Evolutionary conservation across 2,888 invertebrate species (phyloP).

Genomic region (Eucriotettix oculatus): DNA sequence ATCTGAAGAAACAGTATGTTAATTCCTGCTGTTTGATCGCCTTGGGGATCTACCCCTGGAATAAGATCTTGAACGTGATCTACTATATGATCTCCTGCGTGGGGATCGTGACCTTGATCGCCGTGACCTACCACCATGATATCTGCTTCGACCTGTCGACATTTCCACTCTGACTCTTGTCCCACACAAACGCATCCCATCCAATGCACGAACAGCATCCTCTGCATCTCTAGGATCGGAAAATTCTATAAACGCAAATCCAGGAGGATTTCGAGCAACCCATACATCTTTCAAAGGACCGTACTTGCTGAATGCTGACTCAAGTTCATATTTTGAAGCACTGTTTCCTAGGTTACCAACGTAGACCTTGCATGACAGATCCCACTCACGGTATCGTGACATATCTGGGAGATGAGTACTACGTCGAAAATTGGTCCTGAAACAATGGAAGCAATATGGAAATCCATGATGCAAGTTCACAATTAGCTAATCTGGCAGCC

Average conservation of each 20-base stretch:
- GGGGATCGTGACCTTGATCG: neutral
- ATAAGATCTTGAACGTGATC: neutral
- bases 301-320: slow-evolving; percentile 72
- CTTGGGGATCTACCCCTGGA: neutral
- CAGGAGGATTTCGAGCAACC: slow-evolving; percentile 86
- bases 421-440: neutral
- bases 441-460: neutral
- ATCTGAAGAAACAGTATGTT: too few relatives aligned
- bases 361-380: slow-evolving; percentile 77
- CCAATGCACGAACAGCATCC: slow-evolving; percentile 68
- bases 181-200: slow-evolving; percentile 75
- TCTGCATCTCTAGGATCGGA: slow-evolving; percentile 79
- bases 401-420: slow-evolving; percentile 23
- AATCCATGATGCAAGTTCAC: neutral
- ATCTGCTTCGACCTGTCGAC: slow-evolving; percentile 63
- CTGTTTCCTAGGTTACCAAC: slow-evolving; percentile 81
- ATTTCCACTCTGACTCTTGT: slow-evolving; percentile 82
- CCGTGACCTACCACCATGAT: neutral
- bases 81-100: neutral
- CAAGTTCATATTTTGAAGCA: slow-evolving; percentile 76
- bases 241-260: slow-evolving; percentile 78
- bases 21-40: neutral
- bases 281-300: slow-evolving; percentile 80
- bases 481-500: too few relatives aligned
- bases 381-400: slow-evolving; percentile 67